phyloP scores from a whole-genome alignment of 2,797 vertebrate species.

The Numenius phaeopus region DNA sequence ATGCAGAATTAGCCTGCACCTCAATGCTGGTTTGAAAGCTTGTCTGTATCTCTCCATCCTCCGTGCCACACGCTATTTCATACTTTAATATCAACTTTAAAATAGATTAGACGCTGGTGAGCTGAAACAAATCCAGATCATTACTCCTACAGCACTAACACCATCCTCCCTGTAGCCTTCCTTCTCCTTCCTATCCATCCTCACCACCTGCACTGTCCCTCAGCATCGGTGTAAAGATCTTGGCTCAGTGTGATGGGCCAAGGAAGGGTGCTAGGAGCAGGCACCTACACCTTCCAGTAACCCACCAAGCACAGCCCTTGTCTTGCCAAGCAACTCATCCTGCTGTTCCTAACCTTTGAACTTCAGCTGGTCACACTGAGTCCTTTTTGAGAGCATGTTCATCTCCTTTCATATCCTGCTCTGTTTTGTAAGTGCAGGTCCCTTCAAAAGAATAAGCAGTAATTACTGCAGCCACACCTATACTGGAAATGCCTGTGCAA shows the following conservation, averaged over 20 bases:
- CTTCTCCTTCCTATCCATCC: neutral
- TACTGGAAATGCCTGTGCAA: conserved; percentile 59
- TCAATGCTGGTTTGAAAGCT: neutral
- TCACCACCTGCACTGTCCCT: neutral
- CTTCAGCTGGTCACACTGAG: neutral
- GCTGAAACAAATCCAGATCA: neutral
- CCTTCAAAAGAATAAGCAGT: conserved; percentile 23
- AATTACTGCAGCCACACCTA: conserved; percentile 65
- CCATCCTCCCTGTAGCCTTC: neutral
- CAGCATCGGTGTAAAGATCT: neutral
- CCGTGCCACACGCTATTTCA: neutral
- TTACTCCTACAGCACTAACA: neutral
- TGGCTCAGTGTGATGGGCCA: neutral
- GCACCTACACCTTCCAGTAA: neutral
- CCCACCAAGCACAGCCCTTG: neutral
- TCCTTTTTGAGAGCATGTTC: neutral
- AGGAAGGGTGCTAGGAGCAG: neutral
- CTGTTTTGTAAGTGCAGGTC: conserved; percentile 9
- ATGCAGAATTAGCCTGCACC: neutral
- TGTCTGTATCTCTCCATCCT: neutral
- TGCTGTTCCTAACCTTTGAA: neutral
- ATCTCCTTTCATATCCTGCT: neutral
- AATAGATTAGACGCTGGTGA: conserved; percentile 19
- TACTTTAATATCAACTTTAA: conserved; percentile 18
- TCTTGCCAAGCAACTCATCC: neutral